Base-by-base conservation (phyloP, 2,113 vertebrate genomes). In the Oreotragus oreotragus region DNA sequence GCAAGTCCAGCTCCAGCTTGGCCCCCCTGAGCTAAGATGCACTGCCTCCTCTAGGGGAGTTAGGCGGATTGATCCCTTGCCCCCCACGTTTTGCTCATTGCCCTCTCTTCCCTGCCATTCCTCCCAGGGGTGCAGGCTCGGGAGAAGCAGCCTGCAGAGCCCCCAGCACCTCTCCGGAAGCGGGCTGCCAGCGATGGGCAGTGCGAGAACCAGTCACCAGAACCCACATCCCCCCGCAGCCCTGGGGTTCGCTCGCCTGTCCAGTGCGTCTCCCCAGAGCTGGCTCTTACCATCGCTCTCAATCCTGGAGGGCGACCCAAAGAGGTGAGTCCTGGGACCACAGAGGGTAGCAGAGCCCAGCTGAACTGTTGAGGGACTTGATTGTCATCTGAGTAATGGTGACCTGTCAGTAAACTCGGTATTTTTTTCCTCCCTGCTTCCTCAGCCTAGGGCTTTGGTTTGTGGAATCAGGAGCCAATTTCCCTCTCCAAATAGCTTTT, bases 291-390 rank as follows among this genome's bases (percentile, higher is more conserved):
- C 94, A 99, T 99, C 0, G 99, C 99, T 0, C 99, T 99, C 98
- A 99, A 99, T 98, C 99, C 99, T 0, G 99, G 99, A 97, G 99
- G 99, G 53, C 99, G 99, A n/a, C 99, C 99, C 76, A 99, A 99
- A 97, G 99, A 99, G 99, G 99, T 99, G 99, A 98, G 98, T 97
- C 55, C 7, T 33, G 62, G 64, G 79, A 28, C 30, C 51, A 43
- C 33, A 30, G 76, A 45, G 36, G 55, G 58, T 23, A 16, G 62
- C 12, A 14, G 66, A 77, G 36, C 36, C 76, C 13, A 0, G 14
- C 5, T 28, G 19, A 15, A 8, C 12, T 23, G 10, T 62, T 62
- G 30, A 27, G 84, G 45, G 80, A 49, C 30, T n/a, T 30, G 39
- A 19, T 7, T 33, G 30, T 43, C 80, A 76, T 1, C 45, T 49